These are phyloP conservation scores for Acleris holmiana DNA, from an alignment of 2,888 invertebrate species.

Conservation along the genomic window DNA sequence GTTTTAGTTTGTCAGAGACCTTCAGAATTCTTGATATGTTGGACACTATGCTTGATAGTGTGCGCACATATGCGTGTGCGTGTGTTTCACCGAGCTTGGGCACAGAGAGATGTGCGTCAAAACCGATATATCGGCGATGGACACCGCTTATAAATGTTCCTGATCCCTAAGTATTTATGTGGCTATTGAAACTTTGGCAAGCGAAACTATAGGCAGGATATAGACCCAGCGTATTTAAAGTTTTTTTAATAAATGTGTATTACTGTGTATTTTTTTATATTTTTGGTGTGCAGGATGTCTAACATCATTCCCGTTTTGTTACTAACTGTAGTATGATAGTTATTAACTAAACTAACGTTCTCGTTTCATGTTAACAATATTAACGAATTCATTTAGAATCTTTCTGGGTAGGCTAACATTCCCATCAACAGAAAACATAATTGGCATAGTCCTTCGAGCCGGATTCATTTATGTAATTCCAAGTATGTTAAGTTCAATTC, in stretches of 20 bases:
- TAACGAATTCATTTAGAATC: slow-evolving; percentile 19
- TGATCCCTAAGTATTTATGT: slow-evolving; percentile 8
- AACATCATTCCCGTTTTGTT: slow-evolving; percentile 35
- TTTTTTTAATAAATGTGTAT: background rate
- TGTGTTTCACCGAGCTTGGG: slow-evolving; percentile 20
- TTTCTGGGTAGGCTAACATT: slow-evolving; percentile 15
- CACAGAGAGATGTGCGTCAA: slow-evolving; percentile 22
- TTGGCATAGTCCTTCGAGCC: slow-evolving; percentile 22
- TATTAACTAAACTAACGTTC: slow-evolving; percentile 35
- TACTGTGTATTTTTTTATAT: slow-evolving; percentile 19
- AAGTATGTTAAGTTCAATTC: slow-evolving; percentile 1
- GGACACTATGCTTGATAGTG: slow-evolving; percentile 40
- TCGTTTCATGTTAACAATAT: slow-evolving; percentile 36
- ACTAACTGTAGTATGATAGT: slow-evolving; percentile 30
- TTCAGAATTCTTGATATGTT: slow-evolving; percentile 42
- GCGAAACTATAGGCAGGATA: slow-evolving; percentile 15
- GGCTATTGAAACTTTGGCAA: slow-evolving; percentile 13
- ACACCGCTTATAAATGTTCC: slow-evolving; percentile 33
- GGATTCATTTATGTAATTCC: slow-evolving; percentile 22
- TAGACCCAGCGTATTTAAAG: background rate
- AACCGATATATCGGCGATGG: slow-evolving; percentile 19
- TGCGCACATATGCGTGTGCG: slow-evolving; percentile 31
- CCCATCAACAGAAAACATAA: background rate
- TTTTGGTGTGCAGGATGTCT: slow-evolving; percentile 36
- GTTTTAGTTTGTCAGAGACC: slow-evolving; percentile 48